Percentiles rank a stretch among this genome's conserved stretches.
Conservation (phyloP, 2,797 vertebrate genomes). For the Scomberomorus guttatus region DNA sequence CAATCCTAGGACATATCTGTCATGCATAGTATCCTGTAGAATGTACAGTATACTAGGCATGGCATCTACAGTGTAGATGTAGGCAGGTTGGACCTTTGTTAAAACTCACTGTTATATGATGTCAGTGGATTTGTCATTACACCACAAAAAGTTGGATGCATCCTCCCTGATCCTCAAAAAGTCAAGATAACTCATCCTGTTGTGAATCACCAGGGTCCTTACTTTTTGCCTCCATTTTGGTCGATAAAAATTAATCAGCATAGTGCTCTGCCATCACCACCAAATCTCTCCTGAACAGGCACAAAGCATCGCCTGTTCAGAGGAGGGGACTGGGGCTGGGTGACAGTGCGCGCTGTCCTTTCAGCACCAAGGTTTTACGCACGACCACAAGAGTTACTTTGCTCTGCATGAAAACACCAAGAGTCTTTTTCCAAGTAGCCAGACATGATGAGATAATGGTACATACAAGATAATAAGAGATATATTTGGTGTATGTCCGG, state of each 20-base stretch:
- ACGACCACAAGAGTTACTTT: not conserved
- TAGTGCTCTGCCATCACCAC: not conserved
- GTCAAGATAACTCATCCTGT: not conserved
- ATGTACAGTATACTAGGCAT: too few species aligned
- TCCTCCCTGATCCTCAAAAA: not conserved
- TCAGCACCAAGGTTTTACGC: conserved; percentile 76
- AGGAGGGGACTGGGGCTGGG: conserved; percentile 6
- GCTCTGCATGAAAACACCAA: not conserved
- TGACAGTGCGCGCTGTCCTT: conserved; percentile 76
- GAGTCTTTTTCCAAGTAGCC: not conserved
- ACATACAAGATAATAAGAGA: not conserved
- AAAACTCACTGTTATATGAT: not conserved
- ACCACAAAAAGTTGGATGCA: conserved; percentile 1
- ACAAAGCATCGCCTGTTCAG: not conserved
- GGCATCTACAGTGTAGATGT: not conserved
- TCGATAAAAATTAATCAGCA: not conserved
- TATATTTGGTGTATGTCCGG: not conserved
- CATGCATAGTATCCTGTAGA: too few species aligned
- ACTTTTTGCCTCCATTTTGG: not conserved
- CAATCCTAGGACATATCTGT: not conserved
- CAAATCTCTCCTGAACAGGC: not conserved
- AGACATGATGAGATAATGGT: not conserved
- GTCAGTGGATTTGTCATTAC: conserved; percentile 1
- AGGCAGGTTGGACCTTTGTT: not conserved
- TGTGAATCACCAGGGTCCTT: conserved; percentile 21